These are phyloP conservation scores for Tyto alba DNA, from an alignment of 2,113 vertebrate genomes.

Conservation along the genomic window DNA sequence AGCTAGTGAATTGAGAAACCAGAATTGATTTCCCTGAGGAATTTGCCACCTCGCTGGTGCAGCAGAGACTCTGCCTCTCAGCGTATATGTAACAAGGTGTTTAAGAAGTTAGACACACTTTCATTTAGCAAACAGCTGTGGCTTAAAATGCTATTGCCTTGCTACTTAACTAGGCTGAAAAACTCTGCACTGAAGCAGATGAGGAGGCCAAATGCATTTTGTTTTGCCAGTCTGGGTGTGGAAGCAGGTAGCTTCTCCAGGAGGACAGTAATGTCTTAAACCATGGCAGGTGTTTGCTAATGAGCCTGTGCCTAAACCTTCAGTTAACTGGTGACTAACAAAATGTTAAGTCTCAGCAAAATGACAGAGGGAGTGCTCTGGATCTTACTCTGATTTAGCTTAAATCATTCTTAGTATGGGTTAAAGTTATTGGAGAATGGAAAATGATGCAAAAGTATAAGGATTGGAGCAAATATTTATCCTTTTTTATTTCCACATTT, in stretches of 20 bases:
- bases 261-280: background rate
- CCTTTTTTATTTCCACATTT: background rate
- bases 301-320: background rate
- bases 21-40: constrained; percentile 29
- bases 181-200: background rate
- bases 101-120: constrained; percentile 49
- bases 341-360: background rate
- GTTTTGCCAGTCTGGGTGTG: background rate
- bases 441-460: background rate
- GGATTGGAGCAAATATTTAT: background rate
- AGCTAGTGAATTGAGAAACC: constrained; percentile 24
- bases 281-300: background rate
- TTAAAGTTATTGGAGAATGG: background rate
- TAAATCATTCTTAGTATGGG: background rate
- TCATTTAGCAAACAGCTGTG: constrained; percentile 35
- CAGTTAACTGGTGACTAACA: background rate
- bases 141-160: constrained; percentile 7
- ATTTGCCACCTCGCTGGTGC: constrained; percentile 39
- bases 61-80: background rate
- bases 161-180: background rate
- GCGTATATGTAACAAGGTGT: background rate
- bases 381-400: background rate
- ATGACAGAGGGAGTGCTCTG: background rate
- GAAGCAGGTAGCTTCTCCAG: background rate
- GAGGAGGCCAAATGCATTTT: background rate